Percentiles rank a stretch among this genome's conserved stretches.
These are phyloP conservation scores for Syngnathoides biaculeatus DNA, from an alignment of 2,113 vertebrate genomes.

Conservation along the genomic window DNA sequence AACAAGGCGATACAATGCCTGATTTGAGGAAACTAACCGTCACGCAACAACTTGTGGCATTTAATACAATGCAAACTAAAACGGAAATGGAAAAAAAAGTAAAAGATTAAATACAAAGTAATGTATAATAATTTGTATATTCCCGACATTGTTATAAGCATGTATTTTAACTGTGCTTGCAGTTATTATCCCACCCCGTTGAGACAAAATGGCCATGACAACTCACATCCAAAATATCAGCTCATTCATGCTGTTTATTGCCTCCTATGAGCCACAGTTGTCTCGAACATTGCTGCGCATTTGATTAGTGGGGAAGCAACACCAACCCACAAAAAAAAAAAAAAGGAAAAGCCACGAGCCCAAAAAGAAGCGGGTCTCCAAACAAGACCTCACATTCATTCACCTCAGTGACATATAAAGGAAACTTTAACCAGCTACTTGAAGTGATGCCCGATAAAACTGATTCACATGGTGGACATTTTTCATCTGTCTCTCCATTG, in stretches of 20 bases:
- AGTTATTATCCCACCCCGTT: conserved; percentile 61
- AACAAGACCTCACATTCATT: conserved; percentile 2
- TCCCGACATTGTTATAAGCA: conserved; percentile 48
- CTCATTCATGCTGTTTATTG: conserved; percentile 22
- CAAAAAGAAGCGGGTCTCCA: neutral
- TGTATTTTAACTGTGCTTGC: conserved; percentile 61
- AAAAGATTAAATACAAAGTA: neutral
- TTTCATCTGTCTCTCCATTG: conserved; percentile 35
- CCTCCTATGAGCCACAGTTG: conserved; percentile 27
- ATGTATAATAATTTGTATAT: neutral
- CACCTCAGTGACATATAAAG: conserved; percentile 9
- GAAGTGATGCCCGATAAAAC: conserved; percentile 50
- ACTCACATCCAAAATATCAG: conserved; percentile 15
- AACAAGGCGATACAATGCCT: conserved; percentile 28
- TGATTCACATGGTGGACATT: conserved; percentile 23
- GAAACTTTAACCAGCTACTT: conserved; percentile 23
- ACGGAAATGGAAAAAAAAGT: neutral
- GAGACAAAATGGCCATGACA: conserved; percentile 43
- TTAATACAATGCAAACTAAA: neutral
- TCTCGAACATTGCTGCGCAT: neutral
- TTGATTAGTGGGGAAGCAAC: conserved; percentile 5
- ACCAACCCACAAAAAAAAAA: neutral
- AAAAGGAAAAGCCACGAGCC: neutral
- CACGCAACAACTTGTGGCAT: neutral
- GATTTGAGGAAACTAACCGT: neutral